Evolutionary conservation across 2,797 vertebrate genomes (phyloP), one percentile per base, ranked within the genome.

Genomic region (Falco concolor): DNA sequence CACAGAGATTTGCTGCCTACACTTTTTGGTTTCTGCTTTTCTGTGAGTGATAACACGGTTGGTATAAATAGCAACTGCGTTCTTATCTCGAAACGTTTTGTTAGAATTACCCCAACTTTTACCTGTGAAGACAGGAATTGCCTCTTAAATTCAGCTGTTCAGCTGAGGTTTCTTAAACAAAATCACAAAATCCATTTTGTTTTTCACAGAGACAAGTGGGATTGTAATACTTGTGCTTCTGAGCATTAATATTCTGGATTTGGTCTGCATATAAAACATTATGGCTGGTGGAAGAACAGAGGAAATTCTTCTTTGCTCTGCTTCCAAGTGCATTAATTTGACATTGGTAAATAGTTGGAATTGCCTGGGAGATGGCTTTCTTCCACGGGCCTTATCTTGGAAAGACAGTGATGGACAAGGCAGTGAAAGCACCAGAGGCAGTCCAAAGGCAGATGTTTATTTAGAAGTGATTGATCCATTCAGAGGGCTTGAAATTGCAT

Each of bases 371-470:
- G 92, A 96, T 96, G 94, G 94, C 93, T 95, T 96, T 96, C 92
- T 95, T 96, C 90, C 92, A 96, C 78, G 56, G 3, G 87, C 87
- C 93, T 95, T 96, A 91, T 97, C 95, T 86, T 93, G 87, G 84
- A 95, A 93, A 95, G 93, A 91, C 95, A 95, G 94, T 95, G 94
- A 96, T 95, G 92, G 94, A 96, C 95, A 97, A 95, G 92, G 84
- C 93, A 95, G 75, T 87, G 89, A 90, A 94, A 96, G 87, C 86
- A 81, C 92, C 91, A 91, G 93, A 96, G 94, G 91, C 95, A 89
- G 63, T 93, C 80, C 87, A 90, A 88, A 91, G 83, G 87, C 94
- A 96, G 93, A 96, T 96, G 79, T 95, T 97, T 96, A 61, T 95
- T 96, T 94, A 95, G 54, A 91, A 93, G 73, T 85, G 92, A 94